Conservation (phyloP, 2,797 vertebrate species). For the Chelonia mydas region DNA sequence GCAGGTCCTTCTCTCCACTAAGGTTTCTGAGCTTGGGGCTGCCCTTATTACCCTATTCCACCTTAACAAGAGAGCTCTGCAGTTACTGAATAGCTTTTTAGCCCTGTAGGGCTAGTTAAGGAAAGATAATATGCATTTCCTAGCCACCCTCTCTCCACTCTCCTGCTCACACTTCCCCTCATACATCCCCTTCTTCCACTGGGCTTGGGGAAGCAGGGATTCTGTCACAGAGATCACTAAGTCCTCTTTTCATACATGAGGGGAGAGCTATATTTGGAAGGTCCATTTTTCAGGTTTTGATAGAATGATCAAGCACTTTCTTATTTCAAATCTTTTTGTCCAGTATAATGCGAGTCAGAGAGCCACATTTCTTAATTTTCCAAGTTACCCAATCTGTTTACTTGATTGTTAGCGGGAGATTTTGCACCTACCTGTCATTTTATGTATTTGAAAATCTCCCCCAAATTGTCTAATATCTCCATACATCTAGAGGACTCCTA, state of each 20-base stretch:
- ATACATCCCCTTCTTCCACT: neutral
- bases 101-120: neutral
- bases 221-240: neutral
- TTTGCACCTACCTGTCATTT: fast-evolving
- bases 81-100: neutral
- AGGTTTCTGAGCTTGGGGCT: fast-evolving
- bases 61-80: neutral
- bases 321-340: neutral
- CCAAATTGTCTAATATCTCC: too few relatives aligned
- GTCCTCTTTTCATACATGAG: neutral
- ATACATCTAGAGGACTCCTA: too few relatives aligned
- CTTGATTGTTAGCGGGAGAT: fast-evolving
- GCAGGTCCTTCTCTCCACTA: neutral
- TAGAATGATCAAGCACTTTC: neutral
- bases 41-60: neutral
- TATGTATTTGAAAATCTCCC: neutral
- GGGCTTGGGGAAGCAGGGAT: neutral
- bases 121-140: neutral
- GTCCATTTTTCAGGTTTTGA: neutral
- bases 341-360: fast-evolving
- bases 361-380: fast-evolving
- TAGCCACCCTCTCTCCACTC: neutral
- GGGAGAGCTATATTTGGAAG: neutral
- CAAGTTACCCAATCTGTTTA: neutral
- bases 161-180: neutral